phyloP scores from a whole-genome alignment of 2,113 vertebrate genomes.

The Pseudorasbora parva region DNA sequence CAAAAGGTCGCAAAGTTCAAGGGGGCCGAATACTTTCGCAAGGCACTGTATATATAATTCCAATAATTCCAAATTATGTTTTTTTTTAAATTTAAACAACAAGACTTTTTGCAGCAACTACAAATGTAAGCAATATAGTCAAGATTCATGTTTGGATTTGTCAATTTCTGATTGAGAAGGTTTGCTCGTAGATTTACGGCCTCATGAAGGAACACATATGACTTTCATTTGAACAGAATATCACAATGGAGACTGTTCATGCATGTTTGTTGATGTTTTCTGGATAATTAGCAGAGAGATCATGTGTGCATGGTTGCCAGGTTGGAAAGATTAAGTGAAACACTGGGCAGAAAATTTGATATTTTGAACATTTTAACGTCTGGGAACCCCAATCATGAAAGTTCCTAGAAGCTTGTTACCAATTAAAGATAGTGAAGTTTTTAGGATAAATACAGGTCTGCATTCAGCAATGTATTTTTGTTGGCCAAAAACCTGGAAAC shows the following conservation, averaged over 20 bases:
- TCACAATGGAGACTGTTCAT: not conserved
- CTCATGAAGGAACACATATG: not conserved
- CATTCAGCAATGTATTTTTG: too few species aligned
- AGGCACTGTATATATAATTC: too few species aligned
- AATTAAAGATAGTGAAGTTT: not conserved
- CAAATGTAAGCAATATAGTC: not conserved
- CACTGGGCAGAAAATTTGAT: not conserved
- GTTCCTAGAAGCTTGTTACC: not conserved
- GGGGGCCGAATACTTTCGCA: too few species aligned
- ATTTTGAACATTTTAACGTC: not conserved
- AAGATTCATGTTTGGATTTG: not conserved
- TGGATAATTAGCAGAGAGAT: not conserved
- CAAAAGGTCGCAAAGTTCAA: too few species aligned
- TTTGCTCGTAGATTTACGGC: not conserved
- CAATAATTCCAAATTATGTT: not conserved
- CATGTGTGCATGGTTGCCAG: not conserved
- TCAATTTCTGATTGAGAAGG: not conserved
- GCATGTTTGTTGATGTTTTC: not conserved
- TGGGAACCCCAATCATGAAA: not conserved
- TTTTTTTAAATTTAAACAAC: not conserved
- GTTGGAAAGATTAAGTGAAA: not conserved
- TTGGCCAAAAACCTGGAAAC: too few species aligned
- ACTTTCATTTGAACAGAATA: not conserved
- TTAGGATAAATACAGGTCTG: too few species aligned
- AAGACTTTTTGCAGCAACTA: not conserved